These are phyloP conservation scores for Pachyseris speciosa DNA, from an alignment of 64 coral and sea anemone species.

Conservation along the genomic window DNA sequence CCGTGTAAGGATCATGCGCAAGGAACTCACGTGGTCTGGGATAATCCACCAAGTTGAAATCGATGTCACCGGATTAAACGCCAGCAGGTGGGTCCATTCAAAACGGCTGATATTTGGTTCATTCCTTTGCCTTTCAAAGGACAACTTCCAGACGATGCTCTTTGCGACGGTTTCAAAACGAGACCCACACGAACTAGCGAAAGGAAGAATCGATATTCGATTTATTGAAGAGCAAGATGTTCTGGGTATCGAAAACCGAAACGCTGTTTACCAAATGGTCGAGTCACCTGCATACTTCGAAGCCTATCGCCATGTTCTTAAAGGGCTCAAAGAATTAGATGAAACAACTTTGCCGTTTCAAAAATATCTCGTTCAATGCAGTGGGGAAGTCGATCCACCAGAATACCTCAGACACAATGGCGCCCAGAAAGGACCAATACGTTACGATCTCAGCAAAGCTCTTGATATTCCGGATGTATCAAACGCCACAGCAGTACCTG, in stretches of 20 bases:
- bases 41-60: conserved; percentile 65
- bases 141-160: conserved; percentile 78
- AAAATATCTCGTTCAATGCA: not conserved
- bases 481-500: conserved; percentile 26
- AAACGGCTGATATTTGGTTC: conserved; percentile 61
- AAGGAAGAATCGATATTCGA: conserved; percentile 2
- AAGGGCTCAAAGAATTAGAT: conserved; percentile 60
- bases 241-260: conserved; percentile 40
- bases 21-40: conserved; percentile 53
- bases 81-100: conserved; percentile 55
- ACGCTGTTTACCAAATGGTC: conserved; percentile 37
- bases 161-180: conserved; percentile 78
- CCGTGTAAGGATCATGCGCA: conserved; percentile 34
- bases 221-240: conserved; percentile 44
- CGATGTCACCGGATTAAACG: conserved; percentile 66
- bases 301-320: conserved; percentile 78
- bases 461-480: conserved; percentile 7
- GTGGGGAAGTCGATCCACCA: conserved; percentile 38
- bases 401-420: conserved; percentile 27
- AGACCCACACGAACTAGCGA: conserved; percentile 7
- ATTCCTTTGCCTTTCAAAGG: conserved; percentile 76
- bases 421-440: not conserved
- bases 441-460: conserved; percentile 57
- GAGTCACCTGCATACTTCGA: conserved; percentile 61
- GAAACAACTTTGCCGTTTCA: conserved; percentile 55